Evolutionary conservation across 2,888 invertebrate genomes (phyloP).

Genomic region (Parthenolecanium corni): DNA sequence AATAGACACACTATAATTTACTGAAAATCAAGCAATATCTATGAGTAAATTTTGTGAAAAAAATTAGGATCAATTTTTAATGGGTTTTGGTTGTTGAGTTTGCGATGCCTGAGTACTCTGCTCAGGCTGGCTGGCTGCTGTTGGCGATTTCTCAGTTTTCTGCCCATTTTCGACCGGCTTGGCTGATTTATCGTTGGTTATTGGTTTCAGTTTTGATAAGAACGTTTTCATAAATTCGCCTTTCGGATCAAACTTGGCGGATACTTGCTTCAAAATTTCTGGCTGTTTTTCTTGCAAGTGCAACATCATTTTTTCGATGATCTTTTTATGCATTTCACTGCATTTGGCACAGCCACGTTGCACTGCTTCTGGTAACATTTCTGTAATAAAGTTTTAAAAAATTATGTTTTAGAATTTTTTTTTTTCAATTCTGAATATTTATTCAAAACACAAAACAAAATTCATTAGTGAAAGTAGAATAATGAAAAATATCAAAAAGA

Average conservation of each 20-base stretch:
- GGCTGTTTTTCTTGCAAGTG: slow-evolving; percentile 40
- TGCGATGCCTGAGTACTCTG: slow-evolving; percentile 2
- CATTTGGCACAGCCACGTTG: slow-evolving; percentile 31
- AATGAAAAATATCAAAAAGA: no score
- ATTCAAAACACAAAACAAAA: no score
- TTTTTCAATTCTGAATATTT: background rate
- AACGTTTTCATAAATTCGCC: slow-evolving; percentile 33
- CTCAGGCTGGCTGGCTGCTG: background rate
- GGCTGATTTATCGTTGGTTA: no score
- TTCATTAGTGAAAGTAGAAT: no score
- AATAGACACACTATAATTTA: no score
- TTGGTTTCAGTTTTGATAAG: slow-evolving; percentile 6
- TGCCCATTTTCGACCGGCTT: background rate
- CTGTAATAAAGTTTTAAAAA: slow-evolving; percentile 28
- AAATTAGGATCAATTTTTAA: slow-evolving; percentile 7
- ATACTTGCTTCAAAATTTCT: slow-evolving; percentile 37
- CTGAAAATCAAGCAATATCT: no score
- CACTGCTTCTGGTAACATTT: slow-evolving; percentile 30
- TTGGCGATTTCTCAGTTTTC: background rate
- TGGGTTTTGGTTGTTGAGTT: slow-evolving; percentile 11
- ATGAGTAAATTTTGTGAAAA: no score
- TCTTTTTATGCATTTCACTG: slow-evolving; percentile 30
- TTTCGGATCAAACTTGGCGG: slow-evolving; percentile 38
- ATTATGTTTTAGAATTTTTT: background rate
- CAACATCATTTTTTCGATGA: slow-evolving; percentile 36